These are phyloP conservation scores for Dicranocentrus wangi DNA, from an alignment of 2,888 invertebrate species.

Conservation along the genomic window DNA sequence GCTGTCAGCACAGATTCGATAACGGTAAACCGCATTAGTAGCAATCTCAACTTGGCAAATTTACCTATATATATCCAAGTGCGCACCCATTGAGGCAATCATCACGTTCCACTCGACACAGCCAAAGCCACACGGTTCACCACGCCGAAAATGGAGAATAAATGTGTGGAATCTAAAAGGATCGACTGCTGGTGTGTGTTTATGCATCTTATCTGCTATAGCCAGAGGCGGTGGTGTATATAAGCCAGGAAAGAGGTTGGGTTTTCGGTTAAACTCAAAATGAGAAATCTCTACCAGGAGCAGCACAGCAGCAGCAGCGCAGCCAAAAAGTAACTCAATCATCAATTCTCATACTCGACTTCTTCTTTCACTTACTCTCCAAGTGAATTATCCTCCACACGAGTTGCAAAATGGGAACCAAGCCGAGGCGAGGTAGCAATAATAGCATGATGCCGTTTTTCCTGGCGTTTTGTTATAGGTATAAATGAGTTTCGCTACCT, in stretches of 20 bases:
- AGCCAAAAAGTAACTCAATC: conserved; percentile 27
- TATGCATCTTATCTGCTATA: conserved; percentile 18
- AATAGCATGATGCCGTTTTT: no score
- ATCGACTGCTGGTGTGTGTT: conserved; percentile 5
- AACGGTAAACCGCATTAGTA: conserved; percentile 5
- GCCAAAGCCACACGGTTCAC: background rate
- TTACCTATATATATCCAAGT: no score
- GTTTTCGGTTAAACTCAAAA: conserved; percentile 14
- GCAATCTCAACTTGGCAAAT: background rate
- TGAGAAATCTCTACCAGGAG: conserved; percentile 18
- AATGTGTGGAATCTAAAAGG: conserved; percentile 8
- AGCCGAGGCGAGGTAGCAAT: no score
- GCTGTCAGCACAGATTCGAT: conserved; percentile 8
- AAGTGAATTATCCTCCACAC: conserved; percentile 5
- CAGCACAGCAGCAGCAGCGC: background rate
- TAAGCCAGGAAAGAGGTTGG: background rate
- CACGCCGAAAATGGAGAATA: conserved; percentile 17
- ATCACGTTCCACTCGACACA: background rate
- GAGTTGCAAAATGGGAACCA: no score
- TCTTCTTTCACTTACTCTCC: background rate
- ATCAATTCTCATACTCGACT: background rate
- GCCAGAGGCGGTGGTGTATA: background rate
- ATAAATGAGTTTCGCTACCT: no score
- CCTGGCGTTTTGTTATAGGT: no score
- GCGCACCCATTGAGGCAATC: background rate